phyloP scores from a whole-genome alignment of 2,113 vertebrate species.

The Anarrhichthys ocellatus region DNA sequence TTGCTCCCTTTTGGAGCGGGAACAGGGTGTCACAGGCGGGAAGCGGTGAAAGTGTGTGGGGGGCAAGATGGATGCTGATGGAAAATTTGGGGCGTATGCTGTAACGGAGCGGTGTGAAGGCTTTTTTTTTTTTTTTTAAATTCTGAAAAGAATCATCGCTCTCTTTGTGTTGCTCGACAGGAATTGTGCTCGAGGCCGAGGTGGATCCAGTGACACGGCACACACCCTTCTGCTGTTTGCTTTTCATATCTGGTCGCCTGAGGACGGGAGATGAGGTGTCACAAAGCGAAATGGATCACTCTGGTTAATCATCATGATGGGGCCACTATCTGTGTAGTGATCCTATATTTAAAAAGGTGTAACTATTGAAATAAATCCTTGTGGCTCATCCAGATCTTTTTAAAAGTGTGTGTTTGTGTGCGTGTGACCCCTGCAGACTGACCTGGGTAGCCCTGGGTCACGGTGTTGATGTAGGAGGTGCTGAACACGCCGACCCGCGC shows the following conservation, averaged over 20 bases:
- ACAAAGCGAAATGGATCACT: neutral
- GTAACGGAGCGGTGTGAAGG: neutral
- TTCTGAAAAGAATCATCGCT: neutral
- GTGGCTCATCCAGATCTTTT: no score
- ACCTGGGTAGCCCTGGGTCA: conserved; percentile 87
- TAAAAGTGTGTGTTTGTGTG: conserved; percentile 6
- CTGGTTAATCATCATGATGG: neutral
- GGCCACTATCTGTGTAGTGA: neutral
- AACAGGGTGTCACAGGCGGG: neutral
- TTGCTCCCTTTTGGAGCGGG: neutral
- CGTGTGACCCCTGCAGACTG: conserved; percentile 26
- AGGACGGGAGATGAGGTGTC: conserved; percentile 32
- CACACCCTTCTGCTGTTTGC: neutral
- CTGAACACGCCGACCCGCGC: conserved; percentile 88
- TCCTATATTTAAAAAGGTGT: neutral
- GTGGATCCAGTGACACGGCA: conserved; percentile 2
- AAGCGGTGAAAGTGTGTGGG: no score
- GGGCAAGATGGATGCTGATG: neutral
- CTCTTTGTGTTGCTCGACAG: neutral
- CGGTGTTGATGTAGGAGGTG: conserved; percentile 85
- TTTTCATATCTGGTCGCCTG: conserved; percentile 6
- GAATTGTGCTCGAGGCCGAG: neutral
- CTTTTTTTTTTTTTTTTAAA: neutral
- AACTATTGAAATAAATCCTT: neutral
- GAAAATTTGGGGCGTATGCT: no score